Base-by-base conservation (phyloP, 2,113 vertebrate genomes). In the Zosterops japonicus region DNA sequence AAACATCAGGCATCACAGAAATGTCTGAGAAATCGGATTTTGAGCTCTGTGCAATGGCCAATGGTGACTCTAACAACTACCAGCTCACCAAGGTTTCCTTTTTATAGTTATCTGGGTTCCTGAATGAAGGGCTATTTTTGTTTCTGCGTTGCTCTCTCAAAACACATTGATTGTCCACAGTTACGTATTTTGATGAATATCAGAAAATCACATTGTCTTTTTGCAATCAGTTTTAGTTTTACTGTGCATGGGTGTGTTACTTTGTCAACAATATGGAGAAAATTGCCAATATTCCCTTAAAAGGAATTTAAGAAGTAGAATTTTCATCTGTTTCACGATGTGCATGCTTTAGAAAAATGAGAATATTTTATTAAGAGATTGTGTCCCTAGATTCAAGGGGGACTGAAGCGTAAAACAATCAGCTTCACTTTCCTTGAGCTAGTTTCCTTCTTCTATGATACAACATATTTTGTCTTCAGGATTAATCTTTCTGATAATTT, bases 181-280 rank as follows among this genome's bases (percentile, higher is more conserved):
- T 27, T n/a, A 35, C 0, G 8, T 35, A n/a, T 55, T 39, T 50
- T 21, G 33, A 24, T 50, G 23, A 68, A 27, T 68, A 15, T 28
- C 11, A 7, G 35, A 36, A 85, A 77, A 31, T 4, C 19, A 27
- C 14, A 4, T 11, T 2, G 1, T 41, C 13, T n/a, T 60, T 70
- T 53, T 36, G 22, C 5, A 2, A 47, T 61, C 19, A 24, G 25
- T 47, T 85, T 75, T 39, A 49, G 29, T 29, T 86, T 49, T n/a
- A 41, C 16, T 29, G 4, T 27, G 23, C 0, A 0, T 36, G 9
- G 6, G 2, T n/a, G 9, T 20, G 15, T 49, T 33, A 47, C 17
- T 79, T 35, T 83, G 5, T 67, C 50, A 78, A 19, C 10, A 50
- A 35, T 39, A 33, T 17, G 29, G 12, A 11, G 8, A 2, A 84